Percentiles rank a stretch among this genome's conserved stretches.
Evolutionary conservation across 2,797 vertebrate species (phyloP).

Genomic region (Dicrostonyx torquatus): DNA sequence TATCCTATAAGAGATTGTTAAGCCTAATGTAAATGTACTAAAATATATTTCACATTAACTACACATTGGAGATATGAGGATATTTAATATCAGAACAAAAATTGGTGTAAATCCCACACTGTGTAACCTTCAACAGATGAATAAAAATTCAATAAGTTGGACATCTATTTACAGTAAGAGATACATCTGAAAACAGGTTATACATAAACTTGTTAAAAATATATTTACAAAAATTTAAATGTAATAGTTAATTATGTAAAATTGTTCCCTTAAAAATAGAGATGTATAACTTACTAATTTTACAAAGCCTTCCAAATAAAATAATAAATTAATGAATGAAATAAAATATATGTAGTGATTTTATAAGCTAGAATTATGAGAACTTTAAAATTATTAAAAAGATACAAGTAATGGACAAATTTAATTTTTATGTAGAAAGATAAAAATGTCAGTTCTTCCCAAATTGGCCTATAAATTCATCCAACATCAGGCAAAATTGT

Average conservation of each 20-base stretch:
- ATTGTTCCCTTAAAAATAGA: neutral
- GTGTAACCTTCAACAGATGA: neutral
- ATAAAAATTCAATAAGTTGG: neutral
- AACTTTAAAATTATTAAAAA: conserved; percentile 20
- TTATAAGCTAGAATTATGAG: neutral
- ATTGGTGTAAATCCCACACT: neutral
- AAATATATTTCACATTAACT: neutral
- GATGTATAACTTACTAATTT: neutral
- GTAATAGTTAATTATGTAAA: neutral
- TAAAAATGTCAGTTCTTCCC: neutral
- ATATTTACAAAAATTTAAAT: neutral
- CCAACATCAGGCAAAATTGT: neutral
- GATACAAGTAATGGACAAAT: neutral
- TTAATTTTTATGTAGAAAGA: neutral
- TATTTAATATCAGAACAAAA: conserved; percentile 15
- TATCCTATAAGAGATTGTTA: neutral
- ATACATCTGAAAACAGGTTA: neutral
- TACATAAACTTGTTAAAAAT: neutral
- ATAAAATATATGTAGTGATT: neutral
- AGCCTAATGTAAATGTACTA: neutral
- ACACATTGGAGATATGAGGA: neutral
- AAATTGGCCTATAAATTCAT: conserved; percentile 32
- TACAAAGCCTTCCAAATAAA: neutral
- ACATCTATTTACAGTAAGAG: neutral
- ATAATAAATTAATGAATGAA: neutral